phyloP scores from a whole-genome alignment of 1,140 invertebrate species.

The Sycophaga agraensis region DNA sequence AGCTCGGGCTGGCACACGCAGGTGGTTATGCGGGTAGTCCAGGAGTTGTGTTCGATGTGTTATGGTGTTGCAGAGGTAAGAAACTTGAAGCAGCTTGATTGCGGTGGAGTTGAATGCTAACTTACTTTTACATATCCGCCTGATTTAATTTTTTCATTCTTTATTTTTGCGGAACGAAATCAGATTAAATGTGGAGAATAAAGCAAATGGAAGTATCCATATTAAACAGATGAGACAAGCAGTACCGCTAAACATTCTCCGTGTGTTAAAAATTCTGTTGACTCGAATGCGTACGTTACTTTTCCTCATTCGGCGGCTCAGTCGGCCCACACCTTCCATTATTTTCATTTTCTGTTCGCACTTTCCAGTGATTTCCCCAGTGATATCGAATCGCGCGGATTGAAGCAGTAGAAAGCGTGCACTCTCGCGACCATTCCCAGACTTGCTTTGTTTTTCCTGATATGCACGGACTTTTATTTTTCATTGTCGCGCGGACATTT shows the following conservation, averaged over 20 bases:
- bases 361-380: conserved; percentile 28
- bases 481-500: background rate
- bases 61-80: too few relatives aligned
- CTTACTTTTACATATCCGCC: too few relatives aligned
- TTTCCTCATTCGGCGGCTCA: background rate
- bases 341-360: conserved; percentile 25
- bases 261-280: conserved; percentile 25
- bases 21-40: too few relatives aligned
- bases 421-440: background rate
- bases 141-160: too few relatives aligned
- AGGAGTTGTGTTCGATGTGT: too few relatives aligned
- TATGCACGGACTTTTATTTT: background rate
- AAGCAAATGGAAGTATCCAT: too few relatives aligned
- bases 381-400: conserved; percentile 27
- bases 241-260: conserved; percentile 3
- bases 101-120: too few relatives aligned
- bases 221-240: background rate
- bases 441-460: background rate
- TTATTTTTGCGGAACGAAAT: too few relatives aligned
- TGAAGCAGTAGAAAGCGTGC: conserved; percentile 17
- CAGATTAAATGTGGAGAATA: too few relatives aligned
- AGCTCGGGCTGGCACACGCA: too few relatives aligned
- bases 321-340: background rate
- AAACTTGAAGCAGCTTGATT: too few relatives aligned
- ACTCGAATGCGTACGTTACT: background rate